Evolutionary conservation across 2,113 vertebrate species (phyloP).

Genomic region (Corapipo altera): DNA sequence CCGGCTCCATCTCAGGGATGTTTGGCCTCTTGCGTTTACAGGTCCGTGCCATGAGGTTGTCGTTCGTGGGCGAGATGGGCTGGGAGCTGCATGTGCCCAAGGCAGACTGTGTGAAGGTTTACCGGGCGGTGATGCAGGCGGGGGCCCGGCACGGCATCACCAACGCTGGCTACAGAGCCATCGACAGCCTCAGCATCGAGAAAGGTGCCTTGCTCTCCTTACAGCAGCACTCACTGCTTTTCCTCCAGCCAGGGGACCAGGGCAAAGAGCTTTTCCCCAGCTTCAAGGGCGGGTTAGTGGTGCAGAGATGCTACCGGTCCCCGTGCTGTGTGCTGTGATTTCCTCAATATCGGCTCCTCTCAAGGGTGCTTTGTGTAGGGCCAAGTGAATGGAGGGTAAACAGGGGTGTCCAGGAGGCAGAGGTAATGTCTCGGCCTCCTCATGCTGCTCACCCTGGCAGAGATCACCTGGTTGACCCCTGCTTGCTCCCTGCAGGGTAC

Average conservation of each 20-base stretch:
- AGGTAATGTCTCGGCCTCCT: neutral
- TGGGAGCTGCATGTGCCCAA: constrained; percentile 94
- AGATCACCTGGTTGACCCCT: neutral
- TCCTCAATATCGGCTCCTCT: fast-evolving
- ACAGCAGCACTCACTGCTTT: fast-evolving
- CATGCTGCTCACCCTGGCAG: neutral
- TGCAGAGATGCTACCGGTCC: neutral
- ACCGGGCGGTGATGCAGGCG: constrained; percentile 84
- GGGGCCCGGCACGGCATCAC: constrained; percentile 83
- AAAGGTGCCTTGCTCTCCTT: constrained; percentile 80
- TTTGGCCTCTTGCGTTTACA: constrained; percentile 19
- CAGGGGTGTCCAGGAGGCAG: neutral
- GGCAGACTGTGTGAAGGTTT: constrained; percentile 84
- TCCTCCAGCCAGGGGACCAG: fast-evolving
- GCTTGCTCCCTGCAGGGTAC: constrained; percentile 78
- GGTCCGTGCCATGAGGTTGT: constrained; percentile 92
- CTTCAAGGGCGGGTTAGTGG: neutral
- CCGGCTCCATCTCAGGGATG: fast-evolving
- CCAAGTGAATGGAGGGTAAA: no score
- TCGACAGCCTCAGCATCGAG: constrained; percentile 96
- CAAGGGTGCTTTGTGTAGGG: neutral
- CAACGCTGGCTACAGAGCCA: constrained; percentile 93
- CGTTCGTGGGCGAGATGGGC: constrained; percentile 93
- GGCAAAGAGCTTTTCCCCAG: neutral
- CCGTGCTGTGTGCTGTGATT: neutral